Evolutionary conservation across 2,888 invertebrate species (phyloP).

Genomic region (Cecidostiba fungosa): DNA sequence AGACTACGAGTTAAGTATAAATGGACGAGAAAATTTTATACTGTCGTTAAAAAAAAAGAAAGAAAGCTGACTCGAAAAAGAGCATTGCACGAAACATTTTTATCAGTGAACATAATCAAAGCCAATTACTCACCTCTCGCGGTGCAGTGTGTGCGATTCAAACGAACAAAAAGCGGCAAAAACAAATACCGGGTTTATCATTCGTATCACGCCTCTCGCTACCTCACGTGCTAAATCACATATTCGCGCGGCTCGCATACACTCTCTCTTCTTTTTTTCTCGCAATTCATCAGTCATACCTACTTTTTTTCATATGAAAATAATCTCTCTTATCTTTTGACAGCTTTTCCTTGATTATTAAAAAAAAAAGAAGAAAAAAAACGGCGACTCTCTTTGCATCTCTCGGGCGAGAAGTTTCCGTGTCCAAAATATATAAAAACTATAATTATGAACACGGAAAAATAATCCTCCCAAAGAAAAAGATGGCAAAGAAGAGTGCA

Average conservation of each 20-base stretch:
- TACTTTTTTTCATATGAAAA: neutral
- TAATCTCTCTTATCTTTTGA: neutral
- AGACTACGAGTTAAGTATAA: neutral
- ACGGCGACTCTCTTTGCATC: too few relatives aligned
- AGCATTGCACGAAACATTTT: neutral
- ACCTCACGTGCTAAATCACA: conserved; percentile 32
- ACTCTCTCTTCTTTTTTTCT: neutral
- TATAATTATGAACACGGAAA: neutral
- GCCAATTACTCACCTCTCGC: neutral
- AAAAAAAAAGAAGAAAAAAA: too few relatives aligned
- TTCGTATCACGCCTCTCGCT: conserved; percentile 27
- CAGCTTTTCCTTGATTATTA: neutral
- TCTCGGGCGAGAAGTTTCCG: too few relatives aligned
- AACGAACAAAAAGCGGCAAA: neutral
- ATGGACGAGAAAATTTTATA: neutral
- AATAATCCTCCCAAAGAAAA: neutral
- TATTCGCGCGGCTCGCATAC: conserved; percentile 1
- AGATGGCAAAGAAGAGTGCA: neutral
- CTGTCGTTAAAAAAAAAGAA: neutral
- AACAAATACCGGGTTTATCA: conserved; percentile 37
- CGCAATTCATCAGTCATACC: neutral
- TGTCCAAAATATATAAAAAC: too few relatives aligned
- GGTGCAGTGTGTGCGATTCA: neutral
- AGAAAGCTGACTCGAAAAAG: neutral
- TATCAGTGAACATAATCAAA: neutral